Evolutionary conservation across 1,140 invertebrate genomes (phyloP), one percentile per base, ranked within the genome.

Genomic region (Sogatella furcifera): DNA sequence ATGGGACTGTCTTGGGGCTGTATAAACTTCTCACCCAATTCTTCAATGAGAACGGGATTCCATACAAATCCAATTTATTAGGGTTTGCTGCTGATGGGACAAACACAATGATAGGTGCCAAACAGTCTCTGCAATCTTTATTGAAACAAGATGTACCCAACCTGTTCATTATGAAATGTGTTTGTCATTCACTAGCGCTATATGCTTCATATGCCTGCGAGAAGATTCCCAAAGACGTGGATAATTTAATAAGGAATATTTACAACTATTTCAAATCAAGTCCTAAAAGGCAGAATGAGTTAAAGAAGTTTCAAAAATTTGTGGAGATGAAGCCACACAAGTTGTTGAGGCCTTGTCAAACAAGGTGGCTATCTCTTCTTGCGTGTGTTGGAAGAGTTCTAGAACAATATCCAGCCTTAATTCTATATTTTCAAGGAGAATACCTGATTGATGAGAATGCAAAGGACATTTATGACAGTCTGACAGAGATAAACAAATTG

Each of bases 31-130:
- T 72, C 44, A 63, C 67, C 4, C 53, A 68, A 38, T 63, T 57
- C 9, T 68, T 74, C 56, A 21, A 67, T 52, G 58, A 67, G 24
- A 22, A 62, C 56, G 55, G 66, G 15, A 65, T 74, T 38, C 70
- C 69, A 22, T 38, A 38, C 9, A 38, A 67, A 10, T 28, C 67
- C 42, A 73, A 75, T 61, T 24, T 58, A 44, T 63, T 73, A 43
- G 72, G 72, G 14, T 76, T 74, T 59, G 71, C 63, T 21, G 68
- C 68, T 6, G 72, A 74, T 68, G 69, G 69, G 8, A 66, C 65
- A 49, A 73, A 68, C 60, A 67, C 62, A 0, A 74, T 73, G 73
- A 69, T 74, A 64, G 72, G 72, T 2, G 31, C 21, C 10, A 19
- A 67, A 22, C 73, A 74, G 65, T 74, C 71, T 14, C 68, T 74